Evolutionary conservation across 2,797 vertebrate species (phyloP).

Genomic region (Enteromius treurensis): DNA sequence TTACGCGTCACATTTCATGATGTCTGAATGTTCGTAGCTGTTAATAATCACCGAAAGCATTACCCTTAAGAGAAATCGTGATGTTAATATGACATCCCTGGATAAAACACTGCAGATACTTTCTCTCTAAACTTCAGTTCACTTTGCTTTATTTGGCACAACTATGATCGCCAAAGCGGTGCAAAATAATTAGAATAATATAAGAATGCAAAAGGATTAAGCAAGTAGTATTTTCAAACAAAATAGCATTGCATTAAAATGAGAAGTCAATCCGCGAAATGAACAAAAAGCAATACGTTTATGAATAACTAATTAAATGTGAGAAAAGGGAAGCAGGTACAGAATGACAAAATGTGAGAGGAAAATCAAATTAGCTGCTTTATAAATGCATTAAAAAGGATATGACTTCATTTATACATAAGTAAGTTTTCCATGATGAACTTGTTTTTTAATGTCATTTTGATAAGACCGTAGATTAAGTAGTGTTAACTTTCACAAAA

Average conservation of each 20-base stretch:
- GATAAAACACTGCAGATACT: not conserved
- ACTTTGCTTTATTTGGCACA: not conserved
- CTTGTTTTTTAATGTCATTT: not conserved
- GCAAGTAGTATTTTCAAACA: not conserved
- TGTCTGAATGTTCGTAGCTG: not conserved
- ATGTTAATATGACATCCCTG: not conserved
- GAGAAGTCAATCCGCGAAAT: not conserved
- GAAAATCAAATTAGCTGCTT: not conserved
- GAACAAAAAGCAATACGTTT: not conserved
- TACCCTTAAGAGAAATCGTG: not conserved
- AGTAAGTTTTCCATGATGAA: not conserved
- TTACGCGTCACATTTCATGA: constrained; percentile 16
- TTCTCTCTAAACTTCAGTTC: not conserved
- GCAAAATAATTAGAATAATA: not conserved
- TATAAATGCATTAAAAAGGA: not conserved
- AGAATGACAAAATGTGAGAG: not conserved
- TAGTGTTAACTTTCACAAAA: not conserved
- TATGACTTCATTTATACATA: not conserved
- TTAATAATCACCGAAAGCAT: not conserved
- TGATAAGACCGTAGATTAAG: not conserved
- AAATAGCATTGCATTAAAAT: not conserved
- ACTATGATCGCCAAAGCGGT: not conserved
- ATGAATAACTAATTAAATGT: not conserved
- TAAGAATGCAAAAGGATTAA: not conserved
- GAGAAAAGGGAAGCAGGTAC: not conserved